Base-by-base conservation (phyloP, 2,113 vertebrate genomes). In the Vidua macroura region DNA sequence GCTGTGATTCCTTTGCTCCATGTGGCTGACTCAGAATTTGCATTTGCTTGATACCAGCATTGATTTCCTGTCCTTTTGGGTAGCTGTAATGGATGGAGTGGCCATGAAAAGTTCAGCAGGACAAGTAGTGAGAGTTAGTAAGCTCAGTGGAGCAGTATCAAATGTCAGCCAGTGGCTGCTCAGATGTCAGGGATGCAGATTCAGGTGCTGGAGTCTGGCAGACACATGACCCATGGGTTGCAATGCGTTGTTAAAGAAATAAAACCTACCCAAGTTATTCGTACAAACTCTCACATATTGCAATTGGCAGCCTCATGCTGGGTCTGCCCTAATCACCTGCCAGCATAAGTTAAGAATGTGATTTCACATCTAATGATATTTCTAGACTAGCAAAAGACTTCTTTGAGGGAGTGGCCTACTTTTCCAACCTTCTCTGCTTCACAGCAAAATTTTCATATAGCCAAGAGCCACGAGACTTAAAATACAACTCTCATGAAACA, bases 261-360 rank as follows among this genome's bases (percentile, higher is more conserved):
- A 76, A 97, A 95, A 88, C 46, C 75, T 91, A 91, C 93, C 67
- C 91, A 83, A 93, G 73, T 77, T 86, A 86, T 59, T 96, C 6
- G 11, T 62, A 52, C 6, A 18, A 63, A 25, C 85, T 83, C 67
- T 91, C 79, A 92, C 92, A 95, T 87, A 95, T 78, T 92, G 76
- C 93, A 85, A 90, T 88, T 95, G 95, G 94, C 96, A 93, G 82
- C 72, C 79, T 88, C 92, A 72, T 10, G 79, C 93, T 95, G 93
- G 64, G 82, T 67, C 88, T 94, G 60, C 83, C 91, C 92, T 94
- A 96, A 94, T 96, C 95, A 81, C 90, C 96, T 96, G 95, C 92
- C 94, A 95, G 90, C 79, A 63, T 70, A 86, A 96, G 76, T 96
- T 95, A 96, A 95, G 88, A 94, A 86, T 70, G 83, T 92, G 80